Evolutionary conservation across 2,888 invertebrate genomes (phyloP).

Genomic region (Hololepta plana): DNA sequence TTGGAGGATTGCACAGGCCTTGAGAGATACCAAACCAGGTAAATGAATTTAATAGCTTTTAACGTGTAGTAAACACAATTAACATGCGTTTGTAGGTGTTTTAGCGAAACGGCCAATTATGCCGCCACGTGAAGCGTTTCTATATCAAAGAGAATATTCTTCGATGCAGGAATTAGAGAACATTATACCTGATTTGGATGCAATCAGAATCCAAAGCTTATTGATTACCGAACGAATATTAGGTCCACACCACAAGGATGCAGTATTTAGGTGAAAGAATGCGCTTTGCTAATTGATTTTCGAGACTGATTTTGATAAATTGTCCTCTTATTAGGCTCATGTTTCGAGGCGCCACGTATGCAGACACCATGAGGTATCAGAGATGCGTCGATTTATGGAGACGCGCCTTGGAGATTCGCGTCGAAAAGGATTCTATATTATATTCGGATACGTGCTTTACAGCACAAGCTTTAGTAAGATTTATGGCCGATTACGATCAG

Average conservation of each 20-base stretch:
- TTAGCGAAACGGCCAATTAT: conserved; percentile 34
- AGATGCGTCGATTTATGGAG: conserved; percentile 78
- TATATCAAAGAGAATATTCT: conserved; percentile 55
- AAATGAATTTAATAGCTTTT: neutral
- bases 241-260: conserved; percentile 73
- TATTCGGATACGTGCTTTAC: conserved; percentile 71
- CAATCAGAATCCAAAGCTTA: conserved; percentile 71
- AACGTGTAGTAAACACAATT: conserved; percentile 1
- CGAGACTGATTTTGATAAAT: neutral
- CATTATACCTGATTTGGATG: conserved; percentile 63
- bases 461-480: conserved; percentile 67
- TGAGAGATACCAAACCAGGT: conserved; percentile 27
- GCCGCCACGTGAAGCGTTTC: conserved; percentile 41
- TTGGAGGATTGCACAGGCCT: conserved; percentile 64
- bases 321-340: conserved; percentile 19
- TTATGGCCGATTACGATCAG: conserved; percentile 57
- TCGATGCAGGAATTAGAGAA: conserved; percentile 51
- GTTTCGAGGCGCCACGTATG: conserved; percentile 50
- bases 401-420: conserved; percentile 62
- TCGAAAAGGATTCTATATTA: conserved; percentile 58
- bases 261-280: conserved; percentile 38
- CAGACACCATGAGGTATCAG: conserved; percentile 56
- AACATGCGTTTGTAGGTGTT: conserved; percentile 13
- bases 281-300: neutral
- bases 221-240: conserved; percentile 77